A percentile compares a stretch with the other conserved stretches of the same genome.
Conservation (phyloP, 2,888 invertebrate genomes). For the Onthophagus sagittarius region DNA sequence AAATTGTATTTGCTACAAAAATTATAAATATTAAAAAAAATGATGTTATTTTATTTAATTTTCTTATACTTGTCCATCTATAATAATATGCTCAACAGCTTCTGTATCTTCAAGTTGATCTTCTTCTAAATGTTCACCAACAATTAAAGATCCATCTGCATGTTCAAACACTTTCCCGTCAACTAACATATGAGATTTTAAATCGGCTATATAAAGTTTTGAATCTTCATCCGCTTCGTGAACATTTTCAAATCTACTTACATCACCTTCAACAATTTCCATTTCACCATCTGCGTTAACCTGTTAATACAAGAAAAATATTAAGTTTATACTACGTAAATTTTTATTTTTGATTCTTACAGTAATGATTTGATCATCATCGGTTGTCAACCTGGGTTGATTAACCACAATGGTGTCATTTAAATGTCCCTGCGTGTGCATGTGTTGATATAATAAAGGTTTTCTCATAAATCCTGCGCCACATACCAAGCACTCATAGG, state of each 20-base stretch:
- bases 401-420: conserved; percentile 81
- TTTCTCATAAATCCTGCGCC: conserved; percentile 82
- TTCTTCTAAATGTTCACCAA: conserved; percentile 30
- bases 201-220: conserved; percentile 53
- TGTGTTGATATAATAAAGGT: conserved; percentile 71
- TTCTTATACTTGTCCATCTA: conserved; percentile 40
- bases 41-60: not conserved
- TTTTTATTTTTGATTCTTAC: conserved; percentile 30
- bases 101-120: conserved; percentile 33
- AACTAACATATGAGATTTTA: conserved; percentile 53
- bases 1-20: conserved; percentile 42
- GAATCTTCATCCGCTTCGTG: conserved; percentile 40
- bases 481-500: conserved; percentile 78
- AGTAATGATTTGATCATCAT: conserved; percentile 51
- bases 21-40: not conserved
- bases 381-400: conserved; percentile 68
- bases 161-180: conserved; percentile 41
- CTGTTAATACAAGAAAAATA: too few relatives aligned
- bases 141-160: conserved; percentile 31
- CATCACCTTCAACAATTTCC: conserved; percentile 40
- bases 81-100: conserved; percentile 45
- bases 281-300: conserved; percentile 44
- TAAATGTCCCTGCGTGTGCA: conserved; percentile 68
- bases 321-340: too few relatives aligned
- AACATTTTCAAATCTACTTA: conserved; percentile 29